phyloP scores from a whole-genome alignment of 2,888 invertebrate species.

The Helicoverpa assulta region DNA sequence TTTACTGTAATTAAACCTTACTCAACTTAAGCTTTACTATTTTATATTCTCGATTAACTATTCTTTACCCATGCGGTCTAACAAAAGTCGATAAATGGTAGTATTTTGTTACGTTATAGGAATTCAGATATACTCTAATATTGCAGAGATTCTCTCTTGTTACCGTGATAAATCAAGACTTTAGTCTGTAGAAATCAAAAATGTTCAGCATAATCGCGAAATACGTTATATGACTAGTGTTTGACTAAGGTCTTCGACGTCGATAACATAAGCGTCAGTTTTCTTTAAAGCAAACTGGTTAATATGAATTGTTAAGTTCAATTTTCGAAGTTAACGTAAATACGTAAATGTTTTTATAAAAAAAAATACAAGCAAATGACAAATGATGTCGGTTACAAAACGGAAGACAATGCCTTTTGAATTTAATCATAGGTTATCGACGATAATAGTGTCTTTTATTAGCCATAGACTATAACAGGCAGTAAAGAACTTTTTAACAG shows the following conservation, averaged over 20 bases:
- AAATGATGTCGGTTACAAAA: no score
- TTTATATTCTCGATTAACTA: neutral
- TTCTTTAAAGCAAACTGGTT: no score
- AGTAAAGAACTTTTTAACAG: constrained; percentile 23
- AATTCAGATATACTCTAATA: constrained; percentile 23
- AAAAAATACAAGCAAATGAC: no score
- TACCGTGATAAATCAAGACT: constrained; percentile 38
- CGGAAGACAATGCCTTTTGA: no score
- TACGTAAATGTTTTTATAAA: no score
- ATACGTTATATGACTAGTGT: neutral
- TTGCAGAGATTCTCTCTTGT: constrained; percentile 36
- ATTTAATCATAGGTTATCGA: no score
- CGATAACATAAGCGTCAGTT: no score
- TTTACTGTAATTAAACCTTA: neutral
- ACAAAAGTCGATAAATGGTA: constrained; percentile 12
- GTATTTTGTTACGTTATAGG: constrained; percentile 31
- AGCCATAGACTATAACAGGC: no score
- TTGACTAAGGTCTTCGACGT: no score
- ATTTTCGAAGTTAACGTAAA: no score
- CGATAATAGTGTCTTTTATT: no score
- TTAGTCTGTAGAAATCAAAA: constrained; percentile 4
- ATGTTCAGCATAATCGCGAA: neutral
- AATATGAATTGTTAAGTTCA: no score
- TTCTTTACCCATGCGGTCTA: constrained; percentile 5
- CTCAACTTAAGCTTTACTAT: neutral